A percentile compares a stretch with the other conserved stretches of the same genome.
Evolutionary conservation across 1,140 invertebrate species (phyloP).

Genomic region (Aphelinus atriplicis): DNA sequence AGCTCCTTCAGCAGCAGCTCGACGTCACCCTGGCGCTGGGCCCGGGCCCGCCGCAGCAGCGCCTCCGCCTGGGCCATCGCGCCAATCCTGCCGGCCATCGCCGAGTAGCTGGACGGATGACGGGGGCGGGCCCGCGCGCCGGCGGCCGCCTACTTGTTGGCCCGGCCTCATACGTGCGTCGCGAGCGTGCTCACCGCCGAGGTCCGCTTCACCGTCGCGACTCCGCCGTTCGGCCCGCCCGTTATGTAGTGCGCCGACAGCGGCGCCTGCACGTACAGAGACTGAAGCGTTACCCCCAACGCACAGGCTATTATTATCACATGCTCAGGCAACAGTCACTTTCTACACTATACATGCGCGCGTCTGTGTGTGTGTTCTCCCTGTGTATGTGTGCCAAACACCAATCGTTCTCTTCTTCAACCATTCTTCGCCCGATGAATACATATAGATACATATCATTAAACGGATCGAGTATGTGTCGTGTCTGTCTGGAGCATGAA

Average conservation of each 20-base stretch:
- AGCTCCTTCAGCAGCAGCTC: conserved; percentile 54
- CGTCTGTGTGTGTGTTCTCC: neutral
- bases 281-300: neutral
- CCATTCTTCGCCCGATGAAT: no score
- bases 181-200: conserved; percentile 68
- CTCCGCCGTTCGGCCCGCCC: conserved; percentile 65
- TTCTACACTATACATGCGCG: conserved; percentile 10
- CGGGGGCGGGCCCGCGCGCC: neutral
- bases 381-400: neutral
- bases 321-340: no score
- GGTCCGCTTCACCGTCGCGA: conserved; percentile 64
- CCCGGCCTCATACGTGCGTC: conserved; percentile 70
- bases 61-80: conserved; percentile 12
- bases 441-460: no score
- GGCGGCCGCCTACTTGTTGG: conserved; percentile 54
- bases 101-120: neutral
- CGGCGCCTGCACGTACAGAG: conserved; percentile 54
- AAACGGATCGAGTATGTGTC: no score
- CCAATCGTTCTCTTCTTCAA: no score
- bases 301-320: neutral
- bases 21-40: conserved; percentile 44
- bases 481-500: no score
- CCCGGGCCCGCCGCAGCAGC: conserved; percentile 36
- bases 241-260: conserved; percentile 65
- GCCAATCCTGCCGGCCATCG: neutral